These are phyloP conservation scores for Thalassarche chlororhynchos DNA, from an alignment of 2,113 vertebrate species.

Conservation along the genomic window DNA sequence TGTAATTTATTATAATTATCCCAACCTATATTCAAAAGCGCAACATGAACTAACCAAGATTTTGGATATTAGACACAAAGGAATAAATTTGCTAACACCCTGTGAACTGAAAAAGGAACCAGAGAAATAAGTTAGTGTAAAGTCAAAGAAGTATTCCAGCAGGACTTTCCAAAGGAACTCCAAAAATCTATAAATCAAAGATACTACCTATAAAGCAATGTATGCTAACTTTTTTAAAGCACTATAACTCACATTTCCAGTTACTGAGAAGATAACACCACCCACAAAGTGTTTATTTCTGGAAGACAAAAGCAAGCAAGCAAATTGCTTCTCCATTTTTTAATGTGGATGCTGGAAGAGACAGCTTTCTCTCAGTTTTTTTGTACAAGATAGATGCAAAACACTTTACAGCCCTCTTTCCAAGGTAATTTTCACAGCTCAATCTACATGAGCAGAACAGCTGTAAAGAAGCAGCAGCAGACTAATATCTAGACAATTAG, in stretches of 20 bases:
- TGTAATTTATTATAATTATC: background rate
- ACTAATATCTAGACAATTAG: background rate
- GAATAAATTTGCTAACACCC: background rate
- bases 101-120: background rate
- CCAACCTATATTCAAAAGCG: background rate
- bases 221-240: background rate
- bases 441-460: background rate
- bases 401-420: background rate
- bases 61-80: background rate
- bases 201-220: background rate
- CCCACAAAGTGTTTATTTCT: background rate
- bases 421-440: background rate
- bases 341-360: background rate
- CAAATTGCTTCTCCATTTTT: background rate
- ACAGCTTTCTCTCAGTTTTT: background rate
- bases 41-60: background rate
- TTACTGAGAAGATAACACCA: background rate
- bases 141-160: background rate
- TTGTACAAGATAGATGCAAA: background rate
- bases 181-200: background rate
- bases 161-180: background rate
- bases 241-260: background rate
- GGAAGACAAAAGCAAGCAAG: background rate
- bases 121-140: background rate
- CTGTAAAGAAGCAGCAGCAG: background rate